Conservation (phyloP, 2,797 vertebrate genomes). For the Mustela erminea region DNA sequence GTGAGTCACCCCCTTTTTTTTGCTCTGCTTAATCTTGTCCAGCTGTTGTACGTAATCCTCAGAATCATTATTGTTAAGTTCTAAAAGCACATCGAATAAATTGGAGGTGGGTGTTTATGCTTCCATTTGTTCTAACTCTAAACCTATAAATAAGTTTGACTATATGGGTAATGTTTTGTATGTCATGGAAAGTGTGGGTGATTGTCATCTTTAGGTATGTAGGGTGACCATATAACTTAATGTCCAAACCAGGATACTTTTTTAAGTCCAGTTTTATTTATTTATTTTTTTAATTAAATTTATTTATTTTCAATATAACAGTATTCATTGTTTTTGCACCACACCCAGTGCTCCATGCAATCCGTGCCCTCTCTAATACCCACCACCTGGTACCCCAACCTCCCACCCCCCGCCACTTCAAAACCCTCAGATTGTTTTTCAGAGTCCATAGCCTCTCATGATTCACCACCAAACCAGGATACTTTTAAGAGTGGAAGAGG, state of each 20-base stretch:
- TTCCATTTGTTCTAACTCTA: not conserved
- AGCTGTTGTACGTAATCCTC: not conserved
- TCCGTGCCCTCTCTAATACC: no score
- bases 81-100: not conserved
- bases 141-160: not conserved
- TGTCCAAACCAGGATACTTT: not conserved
- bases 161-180: not conserved
- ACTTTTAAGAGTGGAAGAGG: not conserved
- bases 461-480: not conserved
- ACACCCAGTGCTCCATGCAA: no score
- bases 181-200: not conserved
- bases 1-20: not conserved
- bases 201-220: not conserved
- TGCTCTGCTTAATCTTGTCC: not conserved
- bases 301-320: no score
- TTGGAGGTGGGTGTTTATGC: not conserved
- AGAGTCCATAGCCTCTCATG: no score
- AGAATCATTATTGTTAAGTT: conserved; percentile 47
- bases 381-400: no score
- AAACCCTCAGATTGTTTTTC: no score
- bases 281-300: no score
- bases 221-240: not conserved
- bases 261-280: no score
- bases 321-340: no score
- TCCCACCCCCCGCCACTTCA: no score